These are phyloP conservation scores for Platysteira castanea DNA, from an alignment of 2,113 vertebrate genomes.

Conservation along the genomic window DNA sequence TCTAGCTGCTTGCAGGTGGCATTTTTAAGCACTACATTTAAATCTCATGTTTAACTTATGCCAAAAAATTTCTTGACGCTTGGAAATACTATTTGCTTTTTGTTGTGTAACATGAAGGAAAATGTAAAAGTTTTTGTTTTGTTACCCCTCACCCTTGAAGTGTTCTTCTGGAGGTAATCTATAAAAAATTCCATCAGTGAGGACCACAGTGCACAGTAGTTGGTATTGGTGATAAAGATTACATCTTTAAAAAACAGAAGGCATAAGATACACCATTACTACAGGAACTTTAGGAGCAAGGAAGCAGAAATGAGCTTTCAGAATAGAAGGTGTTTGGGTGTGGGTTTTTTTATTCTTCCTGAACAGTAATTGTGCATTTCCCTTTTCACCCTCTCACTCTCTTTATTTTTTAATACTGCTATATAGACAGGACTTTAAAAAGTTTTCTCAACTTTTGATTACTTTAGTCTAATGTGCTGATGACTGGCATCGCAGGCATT, in stretches of 20 bases:
- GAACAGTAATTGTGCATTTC: not conserved
- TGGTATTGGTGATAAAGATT: constrained; percentile 50
- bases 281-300: not conserved
- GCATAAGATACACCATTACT: not conserved
- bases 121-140: not conserved
- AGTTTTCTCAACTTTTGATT: constrained; percentile 30
- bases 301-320: constrained; percentile 31
- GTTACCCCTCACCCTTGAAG: not conserved
- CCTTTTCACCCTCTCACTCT: not conserved
- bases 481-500: constrained; percentile 9
- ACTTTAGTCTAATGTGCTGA: not conserved
- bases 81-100: not conserved
- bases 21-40: constrained; percentile 12
- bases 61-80: not conserved
- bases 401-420: not conserved
- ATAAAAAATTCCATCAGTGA: constrained; percentile 36
- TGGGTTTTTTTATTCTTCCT: not conserved
- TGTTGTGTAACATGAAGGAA: not conserved
- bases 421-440: not conserved
- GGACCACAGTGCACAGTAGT: constrained; percentile 4
- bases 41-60: constrained; percentile 1
- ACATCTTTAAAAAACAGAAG: constrained; percentile 40
- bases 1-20: not conserved
- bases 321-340: not conserved
- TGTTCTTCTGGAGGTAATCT: constrained; percentile 13